Base-by-base conservation (phyloP, 2,797 vertebrate species). In the Amblyopsis hoosieri region DNA sequence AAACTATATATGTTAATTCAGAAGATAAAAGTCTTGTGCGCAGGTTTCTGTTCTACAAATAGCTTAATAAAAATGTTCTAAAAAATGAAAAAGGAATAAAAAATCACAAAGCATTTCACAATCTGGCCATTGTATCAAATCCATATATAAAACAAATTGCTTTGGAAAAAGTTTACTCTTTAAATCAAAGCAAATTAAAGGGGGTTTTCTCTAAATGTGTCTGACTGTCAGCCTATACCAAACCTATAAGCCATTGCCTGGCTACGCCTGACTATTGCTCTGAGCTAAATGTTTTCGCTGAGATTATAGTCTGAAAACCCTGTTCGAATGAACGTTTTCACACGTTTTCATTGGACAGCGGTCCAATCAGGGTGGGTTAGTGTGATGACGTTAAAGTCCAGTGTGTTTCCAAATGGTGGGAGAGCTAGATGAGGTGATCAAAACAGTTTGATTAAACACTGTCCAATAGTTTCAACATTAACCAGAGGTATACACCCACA, bases 171-270 rank as follows among this genome's bases (percentile, higher is more conserved):
- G 48, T 64, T 42, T 2, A 63, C 46, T 1, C 17, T 68, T 33
- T 66, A 65, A 52, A 63, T 33, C 66, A 55, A 65, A 46, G 52
- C 52, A 13, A 13, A 48, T 67, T 58, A 31, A 66, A 50, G 49
- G 55, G 46, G 47, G n/a, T 78, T 73, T 74, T 65, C 59, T 81
- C 60, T 75, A 63, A 77, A 56, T 55, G 54, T 72, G 58, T 64
- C 51, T 66, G 71, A 61, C 61, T 64, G 67, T 52, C 75, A 48
- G 55, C 65, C 53, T 31, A 53, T 66, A 10, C 79, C 19, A 3
- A 23, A 23, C 19, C 19, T 23, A 69, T 71, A 80, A 71, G 57
- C 78, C 69, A 37, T 37, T 23, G 23, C 19, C 19, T 23, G 19
- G 19, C 19, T 23, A 2, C 3, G 23, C 23, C 23, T 23, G 23